Conservation (phyloP, 2,888 invertebrate species). For the Microplitis deprimator region DNA sequence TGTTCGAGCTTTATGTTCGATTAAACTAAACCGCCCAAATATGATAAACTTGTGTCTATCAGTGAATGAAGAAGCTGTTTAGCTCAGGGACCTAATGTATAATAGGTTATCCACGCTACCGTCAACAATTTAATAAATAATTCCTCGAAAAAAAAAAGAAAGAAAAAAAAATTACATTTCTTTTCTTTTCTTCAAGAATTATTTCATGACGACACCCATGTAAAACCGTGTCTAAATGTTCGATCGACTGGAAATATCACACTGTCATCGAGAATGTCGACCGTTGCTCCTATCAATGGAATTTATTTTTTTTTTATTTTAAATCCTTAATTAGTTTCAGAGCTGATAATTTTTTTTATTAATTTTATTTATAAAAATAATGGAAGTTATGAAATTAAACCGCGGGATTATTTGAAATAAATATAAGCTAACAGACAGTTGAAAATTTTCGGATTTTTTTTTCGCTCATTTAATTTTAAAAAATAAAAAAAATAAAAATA, state of each 20-base stretch:
- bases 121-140: slow-evolving; percentile 15
- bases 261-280: slow-evolving; percentile 45
- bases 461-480: rapidly evolving
- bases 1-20: too few relatives aligned
- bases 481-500: too few relatives aligned
- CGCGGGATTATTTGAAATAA: too few relatives aligned
- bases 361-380: too few relatives aligned
- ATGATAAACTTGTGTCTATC: too few relatives aligned
- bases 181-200: background rate
- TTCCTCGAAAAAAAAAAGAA: background rate
- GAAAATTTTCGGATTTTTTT: too few relatives aligned
- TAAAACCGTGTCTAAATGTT: slow-evolving; percentile 46
- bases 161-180: background rate
- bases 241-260: slow-evolving; percentile 51
- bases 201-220: slow-evolving; percentile 24
- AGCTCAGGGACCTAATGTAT: background rate
- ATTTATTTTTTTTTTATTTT: background rate
- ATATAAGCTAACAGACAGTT: too few relatives aligned
- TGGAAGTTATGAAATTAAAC: too few relatives aligned
- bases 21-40: too few relatives aligned
- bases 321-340: background rate
- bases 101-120: slow-evolving; percentile 24
- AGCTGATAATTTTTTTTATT: background rate
- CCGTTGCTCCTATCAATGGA: background rate
- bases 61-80: slow-evolving; percentile 50